Evolutionary conservation across 2,113 vertebrate species (phyloP), one percentile per base, ranked within the genome.

Genomic region (Phalacrocorax pelagicus): DNA sequence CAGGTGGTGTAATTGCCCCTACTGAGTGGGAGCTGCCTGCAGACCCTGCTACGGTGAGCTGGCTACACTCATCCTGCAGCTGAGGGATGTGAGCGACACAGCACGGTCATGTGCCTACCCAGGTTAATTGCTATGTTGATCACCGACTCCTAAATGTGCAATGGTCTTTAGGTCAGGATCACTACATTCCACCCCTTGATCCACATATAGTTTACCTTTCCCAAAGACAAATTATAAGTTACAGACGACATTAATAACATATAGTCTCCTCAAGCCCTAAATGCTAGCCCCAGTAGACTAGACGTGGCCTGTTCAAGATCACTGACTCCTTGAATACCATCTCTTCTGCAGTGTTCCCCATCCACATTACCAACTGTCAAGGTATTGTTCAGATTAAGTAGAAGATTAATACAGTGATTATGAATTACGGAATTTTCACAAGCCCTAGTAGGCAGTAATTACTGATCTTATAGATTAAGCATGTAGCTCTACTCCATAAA

Each of bases 261-360:
- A 32, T 9, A 52, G 40, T 7, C 10, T 93, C 66, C 47, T 67
- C 52, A 75, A 88, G 9, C 10, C 21, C 42, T 81, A 57, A 90
- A 63, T n/a, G 5, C 10, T 9, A 93, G 8, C 46, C 52, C 9
- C 15, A 62, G 15, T 9, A 72, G 23, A 34, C 10, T 9, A 49
- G 15, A 58, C 5, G 5, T 24, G 40, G 5, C 18, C 15, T 82
- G 32, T 49, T 49, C 13, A 75, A 27, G 19, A 15, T 40, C 16
- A 54, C 6, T 1, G 2, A 14, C 16, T 36, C 24, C 42, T 85
- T 4, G 0, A 75, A 20, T 42, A 57, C 7, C 1, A 0, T 13
- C 21, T 14, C 3, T 81, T 47, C n/a, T 29, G 26, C 16, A 59
- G 10, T 38, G 30, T 19, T 91, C 6, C 42, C 8, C 32, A 52